Conservation (phyloP, 2,797 vertebrate genomes). For the Miichthys miiuy region DNA sequence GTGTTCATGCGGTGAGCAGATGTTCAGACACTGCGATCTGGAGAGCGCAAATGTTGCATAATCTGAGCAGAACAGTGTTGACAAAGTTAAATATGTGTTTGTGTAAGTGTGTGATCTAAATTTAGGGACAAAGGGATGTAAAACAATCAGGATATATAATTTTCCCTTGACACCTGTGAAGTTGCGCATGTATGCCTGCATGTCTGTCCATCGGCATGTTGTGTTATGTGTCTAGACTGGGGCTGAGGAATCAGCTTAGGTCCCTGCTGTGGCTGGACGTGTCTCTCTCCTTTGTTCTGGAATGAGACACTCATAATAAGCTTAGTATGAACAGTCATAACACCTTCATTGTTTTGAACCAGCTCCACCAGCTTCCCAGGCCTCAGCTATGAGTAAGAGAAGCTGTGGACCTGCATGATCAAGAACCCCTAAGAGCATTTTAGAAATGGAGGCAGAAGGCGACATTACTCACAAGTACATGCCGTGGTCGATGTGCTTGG, state of each 20-base stretch:
- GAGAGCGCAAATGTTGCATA: conserved; percentile 64
- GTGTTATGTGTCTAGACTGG: conserved; percentile 69
- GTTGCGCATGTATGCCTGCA: conserved; percentile 16
- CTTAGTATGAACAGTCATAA: conserved; percentile 81
- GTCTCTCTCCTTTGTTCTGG: conserved; percentile 78
- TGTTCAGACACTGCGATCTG: conserved; percentile 65
- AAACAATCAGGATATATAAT: background rate
- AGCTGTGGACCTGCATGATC: conserved; percentile 35
- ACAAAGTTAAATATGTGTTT: conserved; percentile 24
- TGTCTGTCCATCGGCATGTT: conserved; percentile 49
- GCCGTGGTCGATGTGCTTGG: conserved; percentile 26
- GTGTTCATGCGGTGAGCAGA: conserved; percentile 77
- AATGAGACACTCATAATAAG: conserved; percentile 77
- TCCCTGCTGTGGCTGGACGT: conserved; percentile 73
- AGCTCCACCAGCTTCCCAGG: conserved; percentile 57
- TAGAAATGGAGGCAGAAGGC: conserved; percentile 48
- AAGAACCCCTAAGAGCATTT: conserved; percentile 61
- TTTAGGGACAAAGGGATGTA: background rate
- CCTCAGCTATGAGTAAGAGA: conserved; percentile 36
- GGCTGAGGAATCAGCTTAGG: conserved; percentile 75
- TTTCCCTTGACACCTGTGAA: conserved; percentile 4
- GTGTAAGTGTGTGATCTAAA: conserved; percentile 20
- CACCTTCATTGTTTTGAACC: conserved; percentile 75
- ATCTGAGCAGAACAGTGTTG: conserved; percentile 42
- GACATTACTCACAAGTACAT: conserved; percentile 60